phyloP scores from a whole-genome alignment of 1,140 invertebrate species.

The Bombus breviceps region DNA sequence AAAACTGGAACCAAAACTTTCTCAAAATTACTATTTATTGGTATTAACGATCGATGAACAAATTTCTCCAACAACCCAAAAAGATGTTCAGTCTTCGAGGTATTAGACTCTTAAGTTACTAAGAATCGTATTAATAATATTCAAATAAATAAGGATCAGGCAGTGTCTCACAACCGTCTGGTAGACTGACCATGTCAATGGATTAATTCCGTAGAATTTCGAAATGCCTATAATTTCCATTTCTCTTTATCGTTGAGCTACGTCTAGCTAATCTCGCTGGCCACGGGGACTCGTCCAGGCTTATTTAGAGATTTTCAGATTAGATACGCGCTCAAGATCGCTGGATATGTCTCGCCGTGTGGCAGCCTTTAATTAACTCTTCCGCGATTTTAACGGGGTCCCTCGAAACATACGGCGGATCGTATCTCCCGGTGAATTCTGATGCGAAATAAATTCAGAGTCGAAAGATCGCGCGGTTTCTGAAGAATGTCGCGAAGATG shows the following conservation, averaged over 20 bases:
- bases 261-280: constrained; percentile 13
- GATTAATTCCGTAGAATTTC: not conserved
- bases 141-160: not conserved
- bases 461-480: constrained; percentile 13
- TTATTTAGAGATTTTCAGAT: constrained; percentile 46
- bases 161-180: no score
- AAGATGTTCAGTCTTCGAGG: not conserved
- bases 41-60: no score
- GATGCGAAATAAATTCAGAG: constrained; percentile 35
- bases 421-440: constrained; percentile 37
- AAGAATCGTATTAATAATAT: not conserved
- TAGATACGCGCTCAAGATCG: constrained; percentile 42
- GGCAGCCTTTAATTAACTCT: constrained; percentile 48
- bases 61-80: not conserved
- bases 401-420: constrained; percentile 24
- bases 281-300: constrained; percentile 11
- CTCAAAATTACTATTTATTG: no score
- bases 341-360: constrained; percentile 33
- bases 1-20: no score
- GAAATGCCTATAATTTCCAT: not conserved
- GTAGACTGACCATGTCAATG: no score
- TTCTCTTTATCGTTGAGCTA: constrained; percentile 32
- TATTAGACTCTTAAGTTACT: not conserved
- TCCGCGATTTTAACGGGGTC: constrained; percentile 42
- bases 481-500: constrained; percentile 39